Conservation (phyloP, 2,113 vertebrate species). For the Pimephales promelas region DNA sequence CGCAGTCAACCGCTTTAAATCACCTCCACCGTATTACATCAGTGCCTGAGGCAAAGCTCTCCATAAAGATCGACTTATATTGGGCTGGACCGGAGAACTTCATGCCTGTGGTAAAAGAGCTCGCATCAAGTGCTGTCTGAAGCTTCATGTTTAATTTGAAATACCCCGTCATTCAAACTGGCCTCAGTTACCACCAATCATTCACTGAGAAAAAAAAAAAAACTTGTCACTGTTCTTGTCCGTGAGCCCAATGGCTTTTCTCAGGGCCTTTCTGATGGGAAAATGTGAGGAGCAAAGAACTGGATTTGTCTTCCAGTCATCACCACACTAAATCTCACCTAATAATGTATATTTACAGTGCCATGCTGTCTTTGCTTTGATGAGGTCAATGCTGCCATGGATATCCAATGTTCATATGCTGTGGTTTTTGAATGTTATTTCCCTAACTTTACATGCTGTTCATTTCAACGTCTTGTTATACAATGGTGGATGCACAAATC, state of each 20-base stretch:
- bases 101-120: neutral
- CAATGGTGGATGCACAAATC: neutral
- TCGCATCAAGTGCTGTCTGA: conserved; percentile 3
- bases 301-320: conserved; percentile 3
- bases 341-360: conserved; percentile 48
- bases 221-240: neutral
- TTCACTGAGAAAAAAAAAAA: conserved; percentile 1
- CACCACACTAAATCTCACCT: neutral
- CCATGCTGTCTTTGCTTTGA: conserved; percentile 12
- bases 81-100: neutral
- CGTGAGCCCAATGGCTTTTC: conserved; percentile 16
- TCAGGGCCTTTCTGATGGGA: conserved; percentile 4
- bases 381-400: neutral
- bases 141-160: conserved; percentile 20
- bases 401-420: neutral
- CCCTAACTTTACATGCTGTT: neutral
- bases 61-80: neutral
- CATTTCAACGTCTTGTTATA: neutral
- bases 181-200: neutral
- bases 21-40: conserved; percentile 37
- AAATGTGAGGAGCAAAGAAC: conserved; percentile 24
- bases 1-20: conserved; percentile 54
- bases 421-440: neutral
- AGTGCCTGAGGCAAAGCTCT: neutral
- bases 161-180: neutral